Evolutionary conservation across 2,113 vertebrate genomes (phyloP).

Genomic region (Halcyon senegalensis): DNA sequence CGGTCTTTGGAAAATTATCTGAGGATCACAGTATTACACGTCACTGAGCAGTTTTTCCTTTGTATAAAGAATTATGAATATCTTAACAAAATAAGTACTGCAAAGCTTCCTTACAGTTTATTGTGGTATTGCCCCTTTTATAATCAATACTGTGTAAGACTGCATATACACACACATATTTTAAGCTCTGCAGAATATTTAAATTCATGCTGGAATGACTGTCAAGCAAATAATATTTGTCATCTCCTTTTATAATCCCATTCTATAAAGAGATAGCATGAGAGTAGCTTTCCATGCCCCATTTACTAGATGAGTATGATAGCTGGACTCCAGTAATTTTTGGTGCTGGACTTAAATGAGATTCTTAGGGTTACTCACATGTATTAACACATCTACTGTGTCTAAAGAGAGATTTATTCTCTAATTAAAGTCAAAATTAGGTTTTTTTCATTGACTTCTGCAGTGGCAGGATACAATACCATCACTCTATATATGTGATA

Average conservation of each 20-base stretch:
- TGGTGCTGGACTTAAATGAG: neutral
- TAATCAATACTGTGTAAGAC: neutral
- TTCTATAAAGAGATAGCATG: neutral
- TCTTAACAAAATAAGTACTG: neutral
- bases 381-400: neutral
- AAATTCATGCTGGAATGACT: neutral
- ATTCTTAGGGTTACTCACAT: neutral
- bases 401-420: neutral
- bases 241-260: neutral
- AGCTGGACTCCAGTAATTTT: neutral
- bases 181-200: constrained; percentile 3
- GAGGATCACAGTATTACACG: neutral
- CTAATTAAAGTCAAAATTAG: neutral
- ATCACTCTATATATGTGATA: neutral
- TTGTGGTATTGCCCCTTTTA: neutral
- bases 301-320: constrained; percentile 8
- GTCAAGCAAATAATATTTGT: constrained; percentile 15
- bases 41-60: neutral
- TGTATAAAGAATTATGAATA: neutral
- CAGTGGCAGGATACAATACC: neutral
- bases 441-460: neutral
- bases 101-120: neutral
- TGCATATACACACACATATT: neutral
- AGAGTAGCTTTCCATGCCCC: constrained; percentile 9
- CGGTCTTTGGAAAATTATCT: neutral